Percentiles rank a stretch among this genome's conserved stretches.
Conservation (phyloP, 2,113 vertebrate genomes). For the Leptobrachium ailaonicum region DNA sequence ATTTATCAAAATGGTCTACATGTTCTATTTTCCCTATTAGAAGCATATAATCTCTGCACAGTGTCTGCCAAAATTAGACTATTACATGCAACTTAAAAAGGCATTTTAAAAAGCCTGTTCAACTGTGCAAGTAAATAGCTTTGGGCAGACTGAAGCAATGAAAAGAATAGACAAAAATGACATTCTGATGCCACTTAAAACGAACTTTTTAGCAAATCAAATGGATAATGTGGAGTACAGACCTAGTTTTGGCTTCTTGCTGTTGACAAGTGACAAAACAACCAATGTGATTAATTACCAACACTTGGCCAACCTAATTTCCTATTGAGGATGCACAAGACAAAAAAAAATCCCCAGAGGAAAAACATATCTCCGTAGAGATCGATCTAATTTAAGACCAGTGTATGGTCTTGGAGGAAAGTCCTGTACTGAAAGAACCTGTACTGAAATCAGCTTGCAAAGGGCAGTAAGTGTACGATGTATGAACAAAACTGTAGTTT, state of each 20-base stretch:
- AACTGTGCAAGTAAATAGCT: slow-evolving; percentile 53
- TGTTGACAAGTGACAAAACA: no score
- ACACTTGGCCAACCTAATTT: no score
- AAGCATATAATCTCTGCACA: slow-evolving; percentile 59
- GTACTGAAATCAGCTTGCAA: no score
- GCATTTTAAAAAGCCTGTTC: slow-evolving; percentile 49
- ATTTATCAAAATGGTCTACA: slow-evolving; percentile 63
- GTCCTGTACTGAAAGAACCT: no score
- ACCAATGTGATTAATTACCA: no score
- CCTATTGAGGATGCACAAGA: no score
- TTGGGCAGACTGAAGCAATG: slow-evolving; percentile 17
- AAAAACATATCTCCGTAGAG: no score
- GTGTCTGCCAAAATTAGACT: slow-evolving; percentile 60
- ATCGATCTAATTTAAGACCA: no score
- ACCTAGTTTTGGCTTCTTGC: background rate
- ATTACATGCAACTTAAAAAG: slow-evolving; percentile 54
- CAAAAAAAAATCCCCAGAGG: no score
- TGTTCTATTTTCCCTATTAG: slow-evolving; percentile 53
- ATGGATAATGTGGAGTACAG: slow-evolving; percentile 17
- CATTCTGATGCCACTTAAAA: slow-evolving; percentile 20
- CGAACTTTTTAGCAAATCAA: background rate
- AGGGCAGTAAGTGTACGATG: no score
- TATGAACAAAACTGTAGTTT: no score
- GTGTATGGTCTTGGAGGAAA: no score
- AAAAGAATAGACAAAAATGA: slow-evolving; percentile 14